These are phyloP conservation scores for Silurus glanis DNA, from an alignment of 2,113 vertebrate genomes.

Conservation along the genomic window DNA sequence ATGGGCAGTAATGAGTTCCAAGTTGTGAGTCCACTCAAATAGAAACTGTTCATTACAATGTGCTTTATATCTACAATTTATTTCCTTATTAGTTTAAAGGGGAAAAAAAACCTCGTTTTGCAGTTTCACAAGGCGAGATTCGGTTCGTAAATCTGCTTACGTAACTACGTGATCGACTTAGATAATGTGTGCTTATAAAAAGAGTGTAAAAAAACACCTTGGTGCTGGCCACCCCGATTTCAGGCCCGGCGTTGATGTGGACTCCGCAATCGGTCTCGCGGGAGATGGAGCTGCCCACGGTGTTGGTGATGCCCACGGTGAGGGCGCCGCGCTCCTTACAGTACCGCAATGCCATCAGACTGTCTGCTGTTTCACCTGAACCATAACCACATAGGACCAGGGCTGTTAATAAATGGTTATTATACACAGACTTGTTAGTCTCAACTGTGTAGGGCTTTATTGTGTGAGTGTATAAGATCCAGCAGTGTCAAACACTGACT, in stretches of 20 bases:
- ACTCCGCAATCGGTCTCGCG: slow-evolving; percentile 96
- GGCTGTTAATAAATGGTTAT: background rate
- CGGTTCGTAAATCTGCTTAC: background rate
- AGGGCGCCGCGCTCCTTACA: slow-evolving; percentile 94
- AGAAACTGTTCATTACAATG: background rate
- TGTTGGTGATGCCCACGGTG: slow-evolving; percentile 96
- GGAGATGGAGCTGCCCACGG: slow-evolving; percentile 95
- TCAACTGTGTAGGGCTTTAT: no score
- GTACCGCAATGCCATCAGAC: slow-evolving; percentile 89
- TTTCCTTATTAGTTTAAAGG: background rate
- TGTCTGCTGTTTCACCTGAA: slow-evolving; percentile 95
- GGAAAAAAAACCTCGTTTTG: background rate
- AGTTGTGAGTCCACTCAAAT: background rate
- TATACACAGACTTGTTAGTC: background rate
- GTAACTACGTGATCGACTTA: background rate
- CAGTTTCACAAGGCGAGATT: background rate
- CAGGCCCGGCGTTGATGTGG: slow-evolving; percentile 96
- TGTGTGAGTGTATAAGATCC: background rate
- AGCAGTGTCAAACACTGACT: no score
- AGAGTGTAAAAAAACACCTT: slow-evolving; percentile 74
- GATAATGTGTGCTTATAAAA: background rate
- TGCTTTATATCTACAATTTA: background rate
- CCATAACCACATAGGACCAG: background rate
- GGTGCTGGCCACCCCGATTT: slow-evolving; percentile 96
- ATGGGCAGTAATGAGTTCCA: background rate